Base-by-base conservation (phyloP, 2,888 invertebrate species). In the Andrena hattorfiana region DNA sequence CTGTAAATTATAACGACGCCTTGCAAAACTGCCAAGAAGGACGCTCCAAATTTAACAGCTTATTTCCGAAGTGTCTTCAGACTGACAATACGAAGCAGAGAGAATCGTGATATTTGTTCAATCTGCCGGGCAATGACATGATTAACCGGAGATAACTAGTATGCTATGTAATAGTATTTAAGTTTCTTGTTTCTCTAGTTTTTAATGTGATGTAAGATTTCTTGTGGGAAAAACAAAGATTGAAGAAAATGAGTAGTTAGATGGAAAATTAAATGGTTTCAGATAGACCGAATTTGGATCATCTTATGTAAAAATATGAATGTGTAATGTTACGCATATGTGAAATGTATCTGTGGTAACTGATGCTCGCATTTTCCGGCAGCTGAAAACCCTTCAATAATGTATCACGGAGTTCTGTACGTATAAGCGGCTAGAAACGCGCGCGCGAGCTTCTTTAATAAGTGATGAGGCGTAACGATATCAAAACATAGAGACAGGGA, bases 391-490 rank as follows among this genome's bases (percentile, higher is more conserved):
- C 4, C 5, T 48, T 70, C 48, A 82, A 64, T 75, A 66, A 70
- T 82, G 64, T 48, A 74, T 48, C 20, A 8, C 1, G 23, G 35
- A 54, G 56, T 81, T 74, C 23, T 26, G 63, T 8, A 48, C 20
- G 63, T 8, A 54, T 3, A 32, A n/a, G 42, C 30, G 28, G 7
- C 51, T 8, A 20, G 30, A 26, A 42, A 23, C 68, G 42, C 20
- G 42, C 63, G 60, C 26, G 20, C 28, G 8, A 13, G 49, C 35
- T 62, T 42, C 10, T 51, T 83, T 83, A 80, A 80, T 83, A 80
- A 85, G 28, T 64, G 70, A 85, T 83, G 83, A 60, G 69, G 20
- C 26, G 70, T 73, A 85, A 80, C 67, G 67, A 72, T 77, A 81
- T 59, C 67, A 74, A 73, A 85, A 79, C 70, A 59, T 77, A 67